A percentile compares a stretch with the other conserved stretches of the same genome.
Evolutionary conservation across 2,113 vertebrate genomes (phyloP).

Genomic region (Camelus dromedarius): DNA sequence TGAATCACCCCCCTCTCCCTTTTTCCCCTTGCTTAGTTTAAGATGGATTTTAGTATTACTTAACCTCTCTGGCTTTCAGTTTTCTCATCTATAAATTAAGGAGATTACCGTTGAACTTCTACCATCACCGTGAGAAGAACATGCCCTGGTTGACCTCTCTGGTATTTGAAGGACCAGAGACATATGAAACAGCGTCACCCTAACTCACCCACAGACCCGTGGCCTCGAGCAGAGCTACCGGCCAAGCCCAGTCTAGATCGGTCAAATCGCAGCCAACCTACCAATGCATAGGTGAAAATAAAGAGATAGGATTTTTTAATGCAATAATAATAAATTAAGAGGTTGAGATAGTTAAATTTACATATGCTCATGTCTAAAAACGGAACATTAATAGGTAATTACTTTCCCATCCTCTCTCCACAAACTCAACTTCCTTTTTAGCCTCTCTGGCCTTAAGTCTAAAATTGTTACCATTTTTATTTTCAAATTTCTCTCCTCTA

Average conservation of each 20-base stretch:
- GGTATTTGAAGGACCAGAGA: neutral
- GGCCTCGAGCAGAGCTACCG: neutral
- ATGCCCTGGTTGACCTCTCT: neutral
- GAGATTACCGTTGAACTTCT: neutral
- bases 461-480: neutral
- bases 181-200: neutral
- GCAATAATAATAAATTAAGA: slow-evolving; percentile 14
- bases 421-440: slow-evolving; percentile 27
- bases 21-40: neutral
- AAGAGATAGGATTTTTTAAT: neutral
- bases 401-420: neutral
- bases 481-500: neutral
- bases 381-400: neutral
- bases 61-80: slow-evolving; percentile 6
- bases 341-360: slow-evolving; percentile 22
- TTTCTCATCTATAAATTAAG: slow-evolving; percentile 46
- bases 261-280: neutral
- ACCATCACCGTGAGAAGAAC: neutral
- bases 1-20: neutral
- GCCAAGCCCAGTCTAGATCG: neutral
- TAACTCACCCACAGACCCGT: neutral
- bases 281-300: neutral
- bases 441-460: neutral
- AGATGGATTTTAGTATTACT: neutral
- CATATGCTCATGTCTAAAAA: neutral